Conservation (phyloP, 1,140 invertebrate species). For the Acromyrmex echinatior region DNA sequence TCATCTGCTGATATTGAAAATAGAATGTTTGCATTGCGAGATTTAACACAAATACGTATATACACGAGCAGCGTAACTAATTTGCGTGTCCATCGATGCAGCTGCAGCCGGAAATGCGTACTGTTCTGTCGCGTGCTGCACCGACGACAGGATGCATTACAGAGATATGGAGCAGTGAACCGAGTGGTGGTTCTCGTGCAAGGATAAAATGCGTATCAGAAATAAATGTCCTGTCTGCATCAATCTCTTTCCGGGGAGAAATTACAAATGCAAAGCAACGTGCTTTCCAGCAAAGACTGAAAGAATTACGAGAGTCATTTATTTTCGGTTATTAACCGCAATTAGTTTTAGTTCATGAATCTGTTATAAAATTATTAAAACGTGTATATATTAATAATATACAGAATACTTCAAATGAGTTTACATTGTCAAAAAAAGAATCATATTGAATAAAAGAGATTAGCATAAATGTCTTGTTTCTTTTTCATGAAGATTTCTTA, state of each 20-base stretch:
- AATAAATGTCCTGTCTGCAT: constrained; percentile 19
- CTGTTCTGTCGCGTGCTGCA: constrained; percentile 69
- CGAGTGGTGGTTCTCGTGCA: constrained; percentile 56
- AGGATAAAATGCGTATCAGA: constrained; percentile 60
- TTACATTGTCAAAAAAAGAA: not conserved
- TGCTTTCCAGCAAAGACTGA: not conserved
- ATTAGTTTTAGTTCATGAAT: not conserved
- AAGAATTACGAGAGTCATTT: not conserved
- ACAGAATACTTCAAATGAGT: not conserved
- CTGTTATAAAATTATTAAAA: not conserved
- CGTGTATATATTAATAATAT: not conserved
- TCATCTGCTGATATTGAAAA: constrained; percentile 7
- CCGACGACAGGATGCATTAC: constrained; percentile 65
- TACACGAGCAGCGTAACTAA: constrained; percentile 71
- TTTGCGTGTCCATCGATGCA: constrained; percentile 69
- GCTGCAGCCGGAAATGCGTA: constrained; percentile 72
- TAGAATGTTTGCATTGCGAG: not conserved
- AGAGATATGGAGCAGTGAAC: constrained; percentile 71
- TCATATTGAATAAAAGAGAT: not conserved
- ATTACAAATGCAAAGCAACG: constrained; percentile 3
- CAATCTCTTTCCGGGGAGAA: constrained; percentile 9
- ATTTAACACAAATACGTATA: constrained; percentile 67
- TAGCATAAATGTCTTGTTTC: not conserved
- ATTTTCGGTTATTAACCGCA: constrained; percentile 5
- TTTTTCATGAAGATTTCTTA: not conserved